phyloP scores from a whole-genome alignment of 2,797 vertebrate genomes.

The Leontocebus nigricollis region DNA sequence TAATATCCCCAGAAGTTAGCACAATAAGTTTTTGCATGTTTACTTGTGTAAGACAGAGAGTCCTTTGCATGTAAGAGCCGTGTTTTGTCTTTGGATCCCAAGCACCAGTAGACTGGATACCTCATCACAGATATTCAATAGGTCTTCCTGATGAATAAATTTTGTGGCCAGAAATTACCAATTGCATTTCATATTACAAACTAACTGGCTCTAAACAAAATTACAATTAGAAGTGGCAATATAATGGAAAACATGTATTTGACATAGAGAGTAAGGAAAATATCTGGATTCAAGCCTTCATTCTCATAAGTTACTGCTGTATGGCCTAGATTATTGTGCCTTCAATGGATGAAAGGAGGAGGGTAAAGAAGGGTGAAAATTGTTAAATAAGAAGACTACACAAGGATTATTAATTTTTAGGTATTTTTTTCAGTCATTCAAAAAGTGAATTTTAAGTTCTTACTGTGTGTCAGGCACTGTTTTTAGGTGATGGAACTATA shows the following conservation, averaged over 20 bases:
- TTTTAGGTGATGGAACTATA: not conserved
- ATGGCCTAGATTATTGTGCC: not conserved
- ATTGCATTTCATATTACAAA: not conserved
- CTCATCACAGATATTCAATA: not conserved
- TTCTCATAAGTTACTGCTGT: not conserved
- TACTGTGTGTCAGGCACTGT: not conserved
- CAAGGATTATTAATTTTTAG: not conserved
- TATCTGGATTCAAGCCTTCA: not conserved
- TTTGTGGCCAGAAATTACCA: not conserved
- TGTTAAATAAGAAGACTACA: not conserved
- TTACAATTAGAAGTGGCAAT: not conserved
- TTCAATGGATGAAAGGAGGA: not conserved
- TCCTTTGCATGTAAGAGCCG: not conserved
- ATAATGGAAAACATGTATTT: not conserved
- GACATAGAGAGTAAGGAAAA: slow-evolving; percentile 1
- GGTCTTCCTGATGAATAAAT: not conserved
- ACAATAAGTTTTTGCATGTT: not conserved
- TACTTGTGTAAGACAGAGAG: not conserved
- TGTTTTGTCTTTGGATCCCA: not conserved
- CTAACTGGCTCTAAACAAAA: not conserved
- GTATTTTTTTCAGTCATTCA: not conserved
- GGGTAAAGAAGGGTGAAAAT: not conserved
- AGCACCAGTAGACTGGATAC: not conserved
- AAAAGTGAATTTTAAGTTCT: not conserved
- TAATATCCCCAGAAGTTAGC: not conserved